These are phyloP conservation scores for Brachyptera risi DNA, from an alignment of 2,888 invertebrate species.

Conservation along the genomic window DNA sequence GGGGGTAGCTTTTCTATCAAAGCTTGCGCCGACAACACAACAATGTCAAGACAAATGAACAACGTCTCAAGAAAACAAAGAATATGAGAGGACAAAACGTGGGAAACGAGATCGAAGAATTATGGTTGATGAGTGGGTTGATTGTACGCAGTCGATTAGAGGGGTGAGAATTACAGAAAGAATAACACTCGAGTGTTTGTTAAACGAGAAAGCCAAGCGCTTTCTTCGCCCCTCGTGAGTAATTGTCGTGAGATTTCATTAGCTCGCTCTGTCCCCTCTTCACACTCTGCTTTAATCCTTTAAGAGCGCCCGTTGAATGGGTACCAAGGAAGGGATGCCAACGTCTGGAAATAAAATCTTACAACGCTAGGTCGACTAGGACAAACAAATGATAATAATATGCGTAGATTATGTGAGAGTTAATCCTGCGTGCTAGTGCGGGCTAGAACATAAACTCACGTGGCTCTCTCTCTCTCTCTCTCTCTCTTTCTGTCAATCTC, in stretches of 20 bases:
- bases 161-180: no score
- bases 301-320: not conserved
- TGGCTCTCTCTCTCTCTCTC: no score
- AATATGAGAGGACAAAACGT: not conserved
- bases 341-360: not conserved
- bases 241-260: constrained; percentile 1
- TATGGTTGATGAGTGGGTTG: constrained; percentile 22
- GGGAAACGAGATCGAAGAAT: not conserved
- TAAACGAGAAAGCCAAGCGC: no score
- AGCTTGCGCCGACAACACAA: not conserved
- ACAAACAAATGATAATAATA: constrained; percentile 9
- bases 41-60: not conserved
- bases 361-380: not conserved
- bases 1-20: not conserved
- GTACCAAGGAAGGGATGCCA: not conserved
- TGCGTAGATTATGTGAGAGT: not conserved
- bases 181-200: no score
- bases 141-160: constrained; percentile 23
- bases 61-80: not conserved
- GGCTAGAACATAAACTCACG: not conserved
- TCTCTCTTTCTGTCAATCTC: not conserved
- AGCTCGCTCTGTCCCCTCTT: not conserved
- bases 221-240: no score
- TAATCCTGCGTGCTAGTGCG: no score
- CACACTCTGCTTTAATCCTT: not conserved